Percentiles rank a stretch among this genome's conserved stretches.
Evolutionary conservation across 2,113 vertebrate species (phyloP).

Genomic region (Rhodinocichla rosea): DNA sequence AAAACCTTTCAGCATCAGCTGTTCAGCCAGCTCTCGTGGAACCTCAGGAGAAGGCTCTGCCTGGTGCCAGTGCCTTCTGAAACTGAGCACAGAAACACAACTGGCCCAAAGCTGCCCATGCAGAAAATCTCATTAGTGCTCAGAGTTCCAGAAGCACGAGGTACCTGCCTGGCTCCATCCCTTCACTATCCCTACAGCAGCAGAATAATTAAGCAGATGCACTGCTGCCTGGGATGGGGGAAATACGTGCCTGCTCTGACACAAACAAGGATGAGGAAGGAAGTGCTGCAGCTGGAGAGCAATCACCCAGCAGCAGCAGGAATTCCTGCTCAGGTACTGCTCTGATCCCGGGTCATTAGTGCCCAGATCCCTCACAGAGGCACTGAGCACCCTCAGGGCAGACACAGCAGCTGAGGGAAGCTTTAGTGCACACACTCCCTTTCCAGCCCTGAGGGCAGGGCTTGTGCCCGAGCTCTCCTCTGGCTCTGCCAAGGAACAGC

Average conservation of each 20-base stretch:
- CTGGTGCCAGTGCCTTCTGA: not conserved
- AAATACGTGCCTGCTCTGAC: not conserved
- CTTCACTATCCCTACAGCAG: not conserved
- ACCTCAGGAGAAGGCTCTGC: not conserved
- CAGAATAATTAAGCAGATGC: not conserved
- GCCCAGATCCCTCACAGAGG: rapidly evolving
- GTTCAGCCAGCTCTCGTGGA: not conserved
- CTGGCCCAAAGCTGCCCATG: not conserved
- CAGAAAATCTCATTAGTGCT: not conserved
- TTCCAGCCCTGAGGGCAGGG: not conserved
- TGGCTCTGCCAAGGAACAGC: not conserved
- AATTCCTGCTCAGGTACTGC: not conserved
- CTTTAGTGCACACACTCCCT: not conserved
- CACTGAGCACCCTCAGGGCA: not conserved
- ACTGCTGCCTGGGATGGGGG: not conserved
- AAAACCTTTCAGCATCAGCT: not conserved
- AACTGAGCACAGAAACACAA: not conserved
- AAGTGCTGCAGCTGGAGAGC: not conserved
- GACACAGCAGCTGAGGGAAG: rapidly evolving
- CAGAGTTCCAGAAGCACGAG: not conserved
- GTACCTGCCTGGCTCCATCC: not conserved
- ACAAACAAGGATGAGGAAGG: not conserved
- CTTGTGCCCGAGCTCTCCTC: not conserved
- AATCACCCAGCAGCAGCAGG: not conserved
- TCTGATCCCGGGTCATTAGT: not conserved